These are phyloP conservation scores for Mycteria americana DNA, from an alignment of 2,797 vertebrate genomes.

Conservation along the genomic window DNA sequence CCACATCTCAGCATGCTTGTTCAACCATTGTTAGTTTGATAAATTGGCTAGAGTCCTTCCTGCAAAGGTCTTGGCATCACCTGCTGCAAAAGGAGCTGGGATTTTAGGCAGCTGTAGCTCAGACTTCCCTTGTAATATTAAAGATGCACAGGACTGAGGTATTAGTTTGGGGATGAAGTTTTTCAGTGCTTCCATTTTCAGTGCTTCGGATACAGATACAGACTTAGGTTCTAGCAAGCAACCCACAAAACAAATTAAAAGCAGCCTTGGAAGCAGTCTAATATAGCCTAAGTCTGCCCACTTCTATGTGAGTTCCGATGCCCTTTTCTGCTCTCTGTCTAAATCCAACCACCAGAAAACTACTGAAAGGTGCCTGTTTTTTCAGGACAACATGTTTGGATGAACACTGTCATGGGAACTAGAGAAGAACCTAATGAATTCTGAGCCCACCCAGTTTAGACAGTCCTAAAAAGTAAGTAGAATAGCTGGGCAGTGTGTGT, in stretches of 20 bases:
- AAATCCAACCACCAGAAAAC: background rate
- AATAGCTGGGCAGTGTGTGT: background rate
- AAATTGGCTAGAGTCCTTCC: background rate
- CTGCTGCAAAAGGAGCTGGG: background rate
- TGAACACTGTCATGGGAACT: background rate
- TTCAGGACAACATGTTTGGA: background rate
- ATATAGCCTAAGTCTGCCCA: background rate
- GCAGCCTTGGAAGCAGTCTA: background rate
- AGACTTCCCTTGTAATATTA: background rate
- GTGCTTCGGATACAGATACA: background rate
- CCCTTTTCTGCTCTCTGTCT: background rate
- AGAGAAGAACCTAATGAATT: background rate
- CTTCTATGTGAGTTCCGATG: background rate
- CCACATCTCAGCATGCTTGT: background rate
- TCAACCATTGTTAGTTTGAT: background rate
- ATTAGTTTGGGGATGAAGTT: background rate
- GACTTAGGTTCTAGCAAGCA: background rate
- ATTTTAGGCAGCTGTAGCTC: background rate
- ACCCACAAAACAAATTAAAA: background rate
- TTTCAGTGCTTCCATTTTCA: background rate
- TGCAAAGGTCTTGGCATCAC: background rate
- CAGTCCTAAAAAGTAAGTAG: background rate
- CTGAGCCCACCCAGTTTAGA: background rate
- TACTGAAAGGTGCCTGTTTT: background rate
- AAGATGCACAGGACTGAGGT: background rate